Base-by-base conservation (phyloP, 2,113 vertebrate species). In the Engystomops pustulosus region DNA sequence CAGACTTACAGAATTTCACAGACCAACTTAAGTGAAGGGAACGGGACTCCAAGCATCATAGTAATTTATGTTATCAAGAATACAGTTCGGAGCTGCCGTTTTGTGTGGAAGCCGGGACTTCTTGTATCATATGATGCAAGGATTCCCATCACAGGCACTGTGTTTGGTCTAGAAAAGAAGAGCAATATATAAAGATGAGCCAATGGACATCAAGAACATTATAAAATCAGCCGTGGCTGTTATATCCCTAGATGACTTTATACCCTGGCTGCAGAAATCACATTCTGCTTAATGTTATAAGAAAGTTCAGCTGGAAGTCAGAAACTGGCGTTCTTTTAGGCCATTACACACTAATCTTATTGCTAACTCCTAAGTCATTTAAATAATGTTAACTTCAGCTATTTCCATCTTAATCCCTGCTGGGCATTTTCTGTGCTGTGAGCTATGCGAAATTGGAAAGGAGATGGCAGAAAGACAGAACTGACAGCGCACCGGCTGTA, bases 361-460 rank as follows among this genome's bases (percentile, higher is more conserved):
- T 58, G 74, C 49, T 55, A 38, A 36, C 74, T 77, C 34, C 49
- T 38, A 23, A 77, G 51, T 58, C 49, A 77, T 77, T 77, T 77
- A 77, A 77, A 77, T 77, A 58, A 55, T 77, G 74, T 77, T 77
- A 53, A 53, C 51, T 58, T 77, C 74, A 77, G 74, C 74, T 77
- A 77, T 77, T 77, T 58, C 49, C 53, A 45, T 55, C 32, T 38
- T 77, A 58, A 77, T 77, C 74, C 74, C 74, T 38, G 74, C 74
- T 38, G 74, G 74, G 51, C 32, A 77, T 77, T 55, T 77, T 77
- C 74, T 58, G 51, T 74, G 45, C 45, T 34, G 30, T 67, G 34
- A 67, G 62, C 62, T 74, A 74, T 74, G 27, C 38, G 49, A 77
- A 51, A 34, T n/a, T 38, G 49, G 9, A 38, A 77, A 58, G 74